Conservation (phyloP, 1,140 invertebrate species). For the Bombus huntii region DNA sequence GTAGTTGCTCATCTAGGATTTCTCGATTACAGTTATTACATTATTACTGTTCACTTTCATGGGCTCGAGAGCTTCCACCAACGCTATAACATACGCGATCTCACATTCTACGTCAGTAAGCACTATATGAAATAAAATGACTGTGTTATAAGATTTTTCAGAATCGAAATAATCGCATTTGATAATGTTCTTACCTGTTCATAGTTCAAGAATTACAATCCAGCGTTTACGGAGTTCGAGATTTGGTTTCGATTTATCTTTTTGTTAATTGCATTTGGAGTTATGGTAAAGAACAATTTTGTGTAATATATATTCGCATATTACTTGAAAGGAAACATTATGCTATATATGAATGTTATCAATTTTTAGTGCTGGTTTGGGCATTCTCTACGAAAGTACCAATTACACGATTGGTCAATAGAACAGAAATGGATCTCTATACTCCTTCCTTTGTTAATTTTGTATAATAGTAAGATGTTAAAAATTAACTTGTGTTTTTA, state of each 20-base stretch:
- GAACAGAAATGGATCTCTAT: conserved; percentile 98
- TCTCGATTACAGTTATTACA: conserved; percentile 93
- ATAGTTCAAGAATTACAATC: conserved; percentile 98
- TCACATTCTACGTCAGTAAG: conserved; percentile 94
- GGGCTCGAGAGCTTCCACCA: conserved; percentile 93
- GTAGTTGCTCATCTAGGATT: conserved; percentile 95
- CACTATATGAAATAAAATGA: conserved; percentile 59
- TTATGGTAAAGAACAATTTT: conserved; percentile 88
- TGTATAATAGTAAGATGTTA: conserved; percentile 93
- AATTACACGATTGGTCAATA: conserved; percentile 96
- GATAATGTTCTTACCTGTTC: conserved; percentile 75
- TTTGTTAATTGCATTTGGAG: conserved; percentile 92
- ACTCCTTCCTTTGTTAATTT: conserved; percentile 92
- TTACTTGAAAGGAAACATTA: background rate
- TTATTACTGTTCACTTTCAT: conserved; percentile 92
- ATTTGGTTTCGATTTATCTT: conserved; percentile 98
- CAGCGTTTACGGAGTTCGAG: conserved; percentile 97
- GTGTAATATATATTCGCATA: background rate
- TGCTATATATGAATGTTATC: background rate
- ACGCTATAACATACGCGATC: conserved; percentile 91
- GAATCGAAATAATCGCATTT: conserved; percentile 16
- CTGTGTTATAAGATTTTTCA: background rate
- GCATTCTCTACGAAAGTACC: conserved; percentile 93
- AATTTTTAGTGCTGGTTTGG: conserved; percentile 94
- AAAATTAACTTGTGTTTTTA: background rate